A percentile compares a stretch with the other conserved stretches of the same genome.
phyloP scores from a whole-genome alignment of 2,797 vertebrate species.

The Cirrhinus mrigala region DNA sequence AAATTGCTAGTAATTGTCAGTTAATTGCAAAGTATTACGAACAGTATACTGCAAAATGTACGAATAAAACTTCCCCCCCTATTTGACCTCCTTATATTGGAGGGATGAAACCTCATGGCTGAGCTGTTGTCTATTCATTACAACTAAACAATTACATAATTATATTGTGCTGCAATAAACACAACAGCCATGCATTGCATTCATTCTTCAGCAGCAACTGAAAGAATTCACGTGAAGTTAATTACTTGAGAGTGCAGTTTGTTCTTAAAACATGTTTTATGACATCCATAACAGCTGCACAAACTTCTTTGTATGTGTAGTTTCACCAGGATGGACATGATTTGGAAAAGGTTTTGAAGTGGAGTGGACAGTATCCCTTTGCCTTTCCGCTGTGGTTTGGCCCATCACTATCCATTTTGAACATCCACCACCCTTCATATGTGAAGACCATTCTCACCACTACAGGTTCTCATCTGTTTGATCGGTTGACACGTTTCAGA shows the following conservation, averaged over 20 bases:
- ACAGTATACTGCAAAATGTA: no score
- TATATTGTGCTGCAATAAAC: constrained; percentile 15
- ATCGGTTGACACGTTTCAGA: not conserved
- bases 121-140: constrained; percentile 8
- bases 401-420: constrained; percentile 72
- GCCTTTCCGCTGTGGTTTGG: constrained; percentile 85
- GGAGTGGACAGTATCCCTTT: constrained; percentile 78
- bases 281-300: not conserved
- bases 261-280: not conserved
- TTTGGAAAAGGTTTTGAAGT: constrained; percentile 62
- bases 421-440: constrained; percentile 88
- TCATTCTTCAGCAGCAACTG: constrained; percentile 29
- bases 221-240: not conserved
- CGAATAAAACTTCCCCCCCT: no score
- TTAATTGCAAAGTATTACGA: no score
- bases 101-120: not conserved
- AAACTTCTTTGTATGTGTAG: constrained; percentile 57
- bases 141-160: not conserved
- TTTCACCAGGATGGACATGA: constrained; percentile 74
- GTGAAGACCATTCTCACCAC: constrained; percentile 80
- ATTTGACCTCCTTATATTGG: not conserved
- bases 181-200: not conserved
- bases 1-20: not conserved
- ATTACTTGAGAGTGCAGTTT: not conserved
- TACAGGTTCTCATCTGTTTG: constrained; percentile 76